A percentile compares a stretch with the other conserved stretches of the same genome.
phyloP scores from a whole-genome alignment of 30 jellyfish, hydroid and myxozoan species.

The Hydra vulgaris region DNA sequence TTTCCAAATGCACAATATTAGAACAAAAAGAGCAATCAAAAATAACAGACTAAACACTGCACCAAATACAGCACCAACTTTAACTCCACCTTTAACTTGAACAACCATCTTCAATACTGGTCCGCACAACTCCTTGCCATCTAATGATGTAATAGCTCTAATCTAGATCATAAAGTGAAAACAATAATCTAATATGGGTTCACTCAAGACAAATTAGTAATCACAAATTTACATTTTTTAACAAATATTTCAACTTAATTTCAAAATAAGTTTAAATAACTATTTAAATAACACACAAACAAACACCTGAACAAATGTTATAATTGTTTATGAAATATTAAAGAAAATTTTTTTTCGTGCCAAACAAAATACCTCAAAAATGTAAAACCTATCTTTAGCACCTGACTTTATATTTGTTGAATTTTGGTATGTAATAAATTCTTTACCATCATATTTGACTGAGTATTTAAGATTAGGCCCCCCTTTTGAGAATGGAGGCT shows the following conservation, averaged over 20 bases:
- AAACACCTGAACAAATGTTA: too few species aligned
- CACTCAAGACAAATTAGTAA: too few species aligned
- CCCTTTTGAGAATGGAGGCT: neutral
- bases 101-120: neutral
- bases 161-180: neutral
- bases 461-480: neutral
- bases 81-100: constrained; percentile 37
- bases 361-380: neutral
- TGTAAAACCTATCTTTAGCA: constrained; percentile 13
- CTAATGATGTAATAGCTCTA: neutral
- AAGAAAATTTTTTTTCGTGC: too few species aligned
- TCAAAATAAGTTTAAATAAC: too few species aligned
- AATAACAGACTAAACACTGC: constrained; percentile 21
- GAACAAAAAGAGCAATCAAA: neutral
- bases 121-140: neutral
- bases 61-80: constrained; percentile 28
- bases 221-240: too few species aligned
- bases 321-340: too few species aligned
- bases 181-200: neutral
- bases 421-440: neutral
- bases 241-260: too few species aligned
- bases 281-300: too few species aligned
- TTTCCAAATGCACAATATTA: constrained; percentile 3
- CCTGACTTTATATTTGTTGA: neutral
- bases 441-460: neutral